phyloP scores from a whole-genome alignment of 2,888 invertebrate species.

The Sesia apiformis region DNA sequence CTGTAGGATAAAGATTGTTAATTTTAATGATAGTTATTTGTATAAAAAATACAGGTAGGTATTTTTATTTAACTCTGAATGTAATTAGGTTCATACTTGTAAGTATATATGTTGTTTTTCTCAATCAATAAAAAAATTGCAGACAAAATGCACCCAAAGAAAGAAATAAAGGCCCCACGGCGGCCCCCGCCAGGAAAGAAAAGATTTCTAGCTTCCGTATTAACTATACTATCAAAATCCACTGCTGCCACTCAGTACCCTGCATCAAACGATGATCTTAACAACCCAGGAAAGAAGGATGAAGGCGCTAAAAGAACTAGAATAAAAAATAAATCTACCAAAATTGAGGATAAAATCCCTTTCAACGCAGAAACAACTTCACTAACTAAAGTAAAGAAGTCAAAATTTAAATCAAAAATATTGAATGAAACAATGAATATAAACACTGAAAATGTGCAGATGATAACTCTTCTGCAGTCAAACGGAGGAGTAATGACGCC shows the following conservation, averaged over 20 bases:
- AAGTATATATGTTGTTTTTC: too few relatives aligned
- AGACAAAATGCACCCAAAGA: neutral
- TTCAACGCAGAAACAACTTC: neutral
- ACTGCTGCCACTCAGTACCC: constrained; percentile 35
- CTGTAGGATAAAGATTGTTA: too few relatives aligned
- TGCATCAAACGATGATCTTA: neutral
- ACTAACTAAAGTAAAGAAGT: neutral
- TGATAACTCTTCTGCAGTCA: neutral
- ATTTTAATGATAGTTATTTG: too few relatives aligned
- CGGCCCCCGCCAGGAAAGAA: constrained; percentile 26
- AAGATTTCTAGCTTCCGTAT: constrained; percentile 31
- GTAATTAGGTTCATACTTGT: too few relatives aligned
- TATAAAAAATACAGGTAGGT: too few relatives aligned
- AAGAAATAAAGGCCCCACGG: constrained; percentile 5
- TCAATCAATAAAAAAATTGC: too few relatives aligned
- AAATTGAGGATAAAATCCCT: neutral
- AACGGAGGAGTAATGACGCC: constrained; percentile 25
- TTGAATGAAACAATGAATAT: constrained; percentile 12
- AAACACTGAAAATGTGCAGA: constrained; percentile 8
- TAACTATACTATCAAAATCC: constrained; percentile 35
- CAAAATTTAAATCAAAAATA: constrained; percentile 22
- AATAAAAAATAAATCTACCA: neutral
- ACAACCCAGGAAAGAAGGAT: neutral
- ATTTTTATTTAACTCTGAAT: too few relatives aligned
- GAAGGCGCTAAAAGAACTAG: neutral